These are phyloP conservation scores for Bubalus kerabau DNA, from an alignment of 2,113 vertebrate genomes.

Conservation along the genomic window DNA sequence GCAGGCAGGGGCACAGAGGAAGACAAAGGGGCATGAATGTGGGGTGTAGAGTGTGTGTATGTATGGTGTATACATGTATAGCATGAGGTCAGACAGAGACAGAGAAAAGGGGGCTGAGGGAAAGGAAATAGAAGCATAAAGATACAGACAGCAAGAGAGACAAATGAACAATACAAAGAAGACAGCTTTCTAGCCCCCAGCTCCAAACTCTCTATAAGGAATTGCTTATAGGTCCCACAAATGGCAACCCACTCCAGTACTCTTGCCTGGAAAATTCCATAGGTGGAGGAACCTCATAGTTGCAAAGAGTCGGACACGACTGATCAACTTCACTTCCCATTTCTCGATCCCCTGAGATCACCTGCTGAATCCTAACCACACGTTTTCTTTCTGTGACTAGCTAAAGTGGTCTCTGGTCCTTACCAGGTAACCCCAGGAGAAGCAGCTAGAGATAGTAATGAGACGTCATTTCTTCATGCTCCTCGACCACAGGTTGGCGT, in stretches of 20 bases:
- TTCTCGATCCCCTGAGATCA: neutral
- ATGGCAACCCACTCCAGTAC: neutral
- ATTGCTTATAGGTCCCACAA: neutral
- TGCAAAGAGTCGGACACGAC: accelerated
- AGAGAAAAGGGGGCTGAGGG: neutral
- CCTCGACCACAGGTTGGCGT: neutral
- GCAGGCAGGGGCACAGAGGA: neutral
- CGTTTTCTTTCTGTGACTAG: neutral
- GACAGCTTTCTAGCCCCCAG: neutral
- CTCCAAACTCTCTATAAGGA: neutral
- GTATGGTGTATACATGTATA: too few species aligned
- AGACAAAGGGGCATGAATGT: neutral
- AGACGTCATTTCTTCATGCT: neutral
- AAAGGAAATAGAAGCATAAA: neutral
- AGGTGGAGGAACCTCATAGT: neutral
- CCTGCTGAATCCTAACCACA: neutral
- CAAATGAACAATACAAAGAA: neutral
- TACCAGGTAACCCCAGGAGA: neutral
- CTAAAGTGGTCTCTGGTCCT: neutral
- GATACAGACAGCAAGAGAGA: neutral
- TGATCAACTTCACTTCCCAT: neutral
- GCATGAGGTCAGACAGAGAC: neutral
- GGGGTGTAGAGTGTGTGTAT: neutral
- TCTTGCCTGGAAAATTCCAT: neutral
- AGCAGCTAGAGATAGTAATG: neutral